These are phyloP conservation scores for Petrosia ficiformis DNA, from an alignment of 37 sponge, comb jelly and placozoan genomes.

Conservation along the genomic window DNA sequence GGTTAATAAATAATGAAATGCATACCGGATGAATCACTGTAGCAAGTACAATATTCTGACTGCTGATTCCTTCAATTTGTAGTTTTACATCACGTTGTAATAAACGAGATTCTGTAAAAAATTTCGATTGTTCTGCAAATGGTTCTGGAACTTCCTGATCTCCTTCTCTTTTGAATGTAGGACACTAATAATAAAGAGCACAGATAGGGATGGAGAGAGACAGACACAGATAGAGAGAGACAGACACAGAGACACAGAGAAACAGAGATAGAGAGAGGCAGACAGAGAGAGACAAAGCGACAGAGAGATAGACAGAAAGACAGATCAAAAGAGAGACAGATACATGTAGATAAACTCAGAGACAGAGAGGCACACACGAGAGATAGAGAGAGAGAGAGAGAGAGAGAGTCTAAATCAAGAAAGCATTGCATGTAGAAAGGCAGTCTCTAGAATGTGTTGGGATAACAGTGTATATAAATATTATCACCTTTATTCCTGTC, in stretches of 20 bases:
- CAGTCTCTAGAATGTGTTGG: no score
- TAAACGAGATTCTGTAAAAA: slow-evolving; percentile 86
- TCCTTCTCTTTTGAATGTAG: slow-evolving; percentile 70
- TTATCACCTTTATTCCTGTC: slow-evolving; percentile 87
- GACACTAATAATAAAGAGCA: slow-evolving; percentile 37
- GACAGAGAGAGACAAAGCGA: not conserved
- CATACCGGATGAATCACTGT: slow-evolving; percentile 74
- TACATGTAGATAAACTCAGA: not conserved
- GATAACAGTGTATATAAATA: no score
- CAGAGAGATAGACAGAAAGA: not conserved
- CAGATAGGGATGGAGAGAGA: no score
- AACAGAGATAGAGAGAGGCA: not conserved
- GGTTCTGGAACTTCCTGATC: slow-evolving; percentile 76
- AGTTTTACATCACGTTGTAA: slow-evolving; percentile 92
- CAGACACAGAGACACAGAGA: not conserved
- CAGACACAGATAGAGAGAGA: not conserved
- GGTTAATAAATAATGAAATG: no score
- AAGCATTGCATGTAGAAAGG: no score
- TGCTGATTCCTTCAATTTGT: slow-evolving; percentile 76
- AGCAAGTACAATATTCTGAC: slow-evolving; percentile 55
- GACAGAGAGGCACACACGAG: not conserved
- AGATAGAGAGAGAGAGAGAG: not conserved
- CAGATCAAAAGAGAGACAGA: not conserved
- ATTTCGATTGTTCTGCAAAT: slow-evolving; percentile 90
- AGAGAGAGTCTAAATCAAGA: not conserved